phyloP scores from a whole-genome alignment of 2,888 invertebrate species.

The Drepanosiphum platanoidis region DNA sequence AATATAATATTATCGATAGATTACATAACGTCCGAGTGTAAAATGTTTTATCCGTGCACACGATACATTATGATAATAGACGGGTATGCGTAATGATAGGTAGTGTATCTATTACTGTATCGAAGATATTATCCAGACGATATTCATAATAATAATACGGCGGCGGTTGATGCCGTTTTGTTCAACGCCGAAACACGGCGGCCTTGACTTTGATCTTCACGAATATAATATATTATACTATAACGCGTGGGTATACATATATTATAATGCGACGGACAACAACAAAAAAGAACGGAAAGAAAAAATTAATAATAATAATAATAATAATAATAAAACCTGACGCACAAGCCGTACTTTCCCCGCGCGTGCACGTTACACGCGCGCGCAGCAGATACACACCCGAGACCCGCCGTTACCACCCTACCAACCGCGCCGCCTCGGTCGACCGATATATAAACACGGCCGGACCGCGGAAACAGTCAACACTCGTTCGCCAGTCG shows the following conservation, averaged over 20 bases:
- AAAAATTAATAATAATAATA: too few relatives aligned
- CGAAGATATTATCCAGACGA: too few relatives aligned
- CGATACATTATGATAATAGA: too few relatives aligned
- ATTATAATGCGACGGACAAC: background rate
- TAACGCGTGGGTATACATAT: too few relatives aligned
- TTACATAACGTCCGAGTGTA: too few relatives aligned
- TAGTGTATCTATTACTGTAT: too few relatives aligned
- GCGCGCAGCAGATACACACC: background rate
- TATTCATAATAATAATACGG: background rate
- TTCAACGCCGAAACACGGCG: background rate
- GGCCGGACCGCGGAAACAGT: background rate
- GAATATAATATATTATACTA: background rate
- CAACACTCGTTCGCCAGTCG: slow-evolving; percentile 13
- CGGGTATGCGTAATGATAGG: too few relatives aligned
- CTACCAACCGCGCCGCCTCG: background rate
- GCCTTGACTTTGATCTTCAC: slow-evolving; percentile 24
- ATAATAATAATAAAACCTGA: too few relatives aligned
- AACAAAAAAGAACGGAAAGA: background rate
- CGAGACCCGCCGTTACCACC: background rate
- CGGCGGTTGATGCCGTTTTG: background rate
- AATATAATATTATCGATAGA: too few relatives aligned
- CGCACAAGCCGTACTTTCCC: background rate
- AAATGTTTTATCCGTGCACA: too few relatives aligned
- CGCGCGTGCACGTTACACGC: background rate
- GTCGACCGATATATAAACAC: slow-evolving; percentile 14